Conservation (phyloP, 2,888 invertebrate genomes). For the Agrochola lota region DNA sequence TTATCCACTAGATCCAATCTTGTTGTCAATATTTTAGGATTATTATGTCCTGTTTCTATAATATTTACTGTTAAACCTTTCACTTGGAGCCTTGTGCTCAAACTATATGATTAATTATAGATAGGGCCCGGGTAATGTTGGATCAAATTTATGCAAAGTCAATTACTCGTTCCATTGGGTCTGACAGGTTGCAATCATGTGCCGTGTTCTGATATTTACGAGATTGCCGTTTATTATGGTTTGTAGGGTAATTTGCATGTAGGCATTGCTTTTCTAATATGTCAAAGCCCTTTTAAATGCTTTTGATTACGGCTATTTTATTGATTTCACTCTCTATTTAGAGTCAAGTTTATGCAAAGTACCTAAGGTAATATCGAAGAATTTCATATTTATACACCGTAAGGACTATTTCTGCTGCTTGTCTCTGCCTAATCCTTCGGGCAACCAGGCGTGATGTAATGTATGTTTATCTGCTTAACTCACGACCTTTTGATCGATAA, state of each 20-base stretch:
- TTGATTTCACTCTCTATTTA: slow-evolving; percentile 9
- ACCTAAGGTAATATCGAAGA: too few species aligned
- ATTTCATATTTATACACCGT: too few species aligned
- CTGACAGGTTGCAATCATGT: slow-evolving; percentile 64
- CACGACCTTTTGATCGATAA: background rate
- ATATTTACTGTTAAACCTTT: slow-evolving; percentile 53
- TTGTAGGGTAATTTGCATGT: slow-evolving; percentile 33
- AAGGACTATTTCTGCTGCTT: too few species aligned
- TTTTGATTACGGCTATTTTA: slow-evolving; percentile 1
- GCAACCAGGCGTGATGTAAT: background rate
- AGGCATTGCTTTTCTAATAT: slow-evolving; percentile 29
- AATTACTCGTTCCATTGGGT: slow-evolving; percentile 35
- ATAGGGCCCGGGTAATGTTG: slow-evolving; percentile 45
- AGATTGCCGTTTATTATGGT: slow-evolving; percentile 55
- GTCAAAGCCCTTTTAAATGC: slow-evolving; percentile 12
- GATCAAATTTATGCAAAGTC: slow-evolving; percentile 54
- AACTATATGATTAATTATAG: slow-evolving; percentile 56
- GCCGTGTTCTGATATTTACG: slow-evolving; percentile 47
- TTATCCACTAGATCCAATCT: slow-evolving; percentile 54
- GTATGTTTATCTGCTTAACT: background rate
- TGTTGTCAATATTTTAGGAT: slow-evolving; percentile 64
- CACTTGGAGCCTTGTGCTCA: slow-evolving; percentile 62
- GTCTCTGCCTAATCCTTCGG: background rate
- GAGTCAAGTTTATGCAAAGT: background rate
- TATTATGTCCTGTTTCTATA: slow-evolving; percentile 45